Evolutionary conservation across 1,140 invertebrate species (phyloP), one percentile per base, ranked within the genome.

Genomic region (Diabrotica virgifera): DNA sequence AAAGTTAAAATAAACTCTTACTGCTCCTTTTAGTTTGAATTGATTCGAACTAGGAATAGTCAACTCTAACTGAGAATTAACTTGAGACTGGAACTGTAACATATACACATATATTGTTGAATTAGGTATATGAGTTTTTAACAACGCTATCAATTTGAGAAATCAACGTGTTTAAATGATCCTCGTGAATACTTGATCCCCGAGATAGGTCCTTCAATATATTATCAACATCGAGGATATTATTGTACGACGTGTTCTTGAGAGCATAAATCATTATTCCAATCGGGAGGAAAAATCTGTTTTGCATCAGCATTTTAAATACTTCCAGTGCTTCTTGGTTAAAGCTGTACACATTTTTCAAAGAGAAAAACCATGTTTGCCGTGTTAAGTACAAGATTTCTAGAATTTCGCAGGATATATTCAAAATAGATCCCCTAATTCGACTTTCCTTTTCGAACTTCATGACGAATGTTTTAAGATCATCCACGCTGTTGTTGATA

Each of bases 251-350:
- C 9, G 75, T 75, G 40, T 63, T 53, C 62, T 68, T 52, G 13
- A 75, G 68, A 10, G 72, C 70, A 62, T 62, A 70, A n/a, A 75
- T 62, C 40, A 75, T 62, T 65, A 77, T 72, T 36, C 71, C 70
- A 8, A 66, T 66, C 36, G 74, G 72, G 58, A 76, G 62, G 55
- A 70, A 77, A 11, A 76, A 66, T 64, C 71, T 74, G 38, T 66
- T 69, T n/a, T 53, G 61, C 11, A 77, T 68, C 13, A 77, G 59
- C 56, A 68, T 37, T 35, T 70, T 59, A 54, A 77, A 76, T 13
- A 70, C 69, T 14, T 62, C 36, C 36, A 65, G 12, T 35, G 70
- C 67, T 6, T 69, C 67, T 11, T 65, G 40, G 59, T 58, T 72
- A 12, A 66, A 53, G 11, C 10, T 60, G 54, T 77, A 77, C 0